Base-by-base conservation (phyloP, 2,797 vertebrate species). In the Diceros bicornis region DNA sequence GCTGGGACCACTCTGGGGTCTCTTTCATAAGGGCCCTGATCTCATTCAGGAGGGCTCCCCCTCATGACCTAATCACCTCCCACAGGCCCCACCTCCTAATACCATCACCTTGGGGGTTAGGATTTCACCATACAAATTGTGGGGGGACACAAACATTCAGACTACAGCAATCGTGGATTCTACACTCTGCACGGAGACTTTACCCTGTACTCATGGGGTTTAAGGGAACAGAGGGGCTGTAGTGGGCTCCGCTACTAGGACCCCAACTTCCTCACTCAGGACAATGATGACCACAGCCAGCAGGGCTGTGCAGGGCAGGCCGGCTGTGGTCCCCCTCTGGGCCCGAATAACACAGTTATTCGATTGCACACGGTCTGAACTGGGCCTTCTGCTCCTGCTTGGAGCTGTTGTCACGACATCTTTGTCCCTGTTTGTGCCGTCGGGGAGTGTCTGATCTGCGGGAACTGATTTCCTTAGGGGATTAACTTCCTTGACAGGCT, bases 381-480 rank as follows among this genome's bases (percentile, higher is more conserved):
- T 14, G 10, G 17, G 44, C 37, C 25, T 34, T 29, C 69, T 47
- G n/a, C 64, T 13, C 55, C 55, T 11, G 44, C 41, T 6, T 0
- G 1, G 83, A 75, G 72, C 23, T 1, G 0, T 0, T 3, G 41
- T 17, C 21, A 0, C 23, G 3, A 14, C 2, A 23, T 3, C 72
- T 57, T 0, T 7, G 17, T 23, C n/a, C 57, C 37, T 13, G 25
- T 13, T 10, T 6, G 1, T 1, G 27, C 12, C 4, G 50, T 23
- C 0, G 0, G 8, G 71, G 34, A 23, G 23, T 4, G 29, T 57
- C 62, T n/a, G 64, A 17, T 78, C 29, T 4, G 14, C 6, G n/a
- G 4, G 34, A 1, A 0, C 85, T 1, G 29, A 11, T 29, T 20
- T 57, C 79, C 47, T 66, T 14, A 11, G 72, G 86, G n/a, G 88